A percentile compares a stretch with the other conserved stretches of the same genome.
These are phyloP conservation scores for Glaucidium brasilianum DNA, from an alignment of 2,113 vertebrate species.

Conservation along the genomic window DNA sequence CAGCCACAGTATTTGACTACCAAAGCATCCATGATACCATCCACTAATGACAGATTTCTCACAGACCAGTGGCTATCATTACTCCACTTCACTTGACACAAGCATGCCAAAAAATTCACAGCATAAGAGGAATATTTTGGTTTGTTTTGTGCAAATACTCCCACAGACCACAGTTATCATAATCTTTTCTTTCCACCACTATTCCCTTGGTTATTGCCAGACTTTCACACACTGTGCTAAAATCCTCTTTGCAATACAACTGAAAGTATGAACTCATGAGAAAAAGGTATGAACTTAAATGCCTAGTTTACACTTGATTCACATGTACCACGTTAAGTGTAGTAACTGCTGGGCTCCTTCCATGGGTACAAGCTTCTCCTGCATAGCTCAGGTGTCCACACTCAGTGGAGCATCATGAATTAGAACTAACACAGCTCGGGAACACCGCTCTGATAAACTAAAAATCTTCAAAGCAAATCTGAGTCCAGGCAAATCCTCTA, in stretches of 20 bases:
- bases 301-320: neutral
- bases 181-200: neutral
- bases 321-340: neutral
- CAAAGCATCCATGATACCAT: accelerated
- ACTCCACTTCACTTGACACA: neutral
- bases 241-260: neutral
- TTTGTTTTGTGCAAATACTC: neutral
- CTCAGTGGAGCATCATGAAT: neutral
- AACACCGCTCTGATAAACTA: neutral
- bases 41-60: neutral
- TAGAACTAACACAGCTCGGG: neutral
- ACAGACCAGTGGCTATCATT: neutral
- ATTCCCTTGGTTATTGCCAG: neutral
- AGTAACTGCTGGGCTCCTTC: neutral
- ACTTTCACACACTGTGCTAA: neutral
- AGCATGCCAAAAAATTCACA: neutral
- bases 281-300: neutral
- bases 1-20: neutral
- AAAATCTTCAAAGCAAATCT: neutral
- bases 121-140: neutral
- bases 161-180: neutral
- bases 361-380: neutral
- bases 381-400: neutral
- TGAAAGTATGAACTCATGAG: neutral
- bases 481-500: neutral